Conservation (phyloP, 2,888 invertebrate species). For the Atherix ibis region DNA sequence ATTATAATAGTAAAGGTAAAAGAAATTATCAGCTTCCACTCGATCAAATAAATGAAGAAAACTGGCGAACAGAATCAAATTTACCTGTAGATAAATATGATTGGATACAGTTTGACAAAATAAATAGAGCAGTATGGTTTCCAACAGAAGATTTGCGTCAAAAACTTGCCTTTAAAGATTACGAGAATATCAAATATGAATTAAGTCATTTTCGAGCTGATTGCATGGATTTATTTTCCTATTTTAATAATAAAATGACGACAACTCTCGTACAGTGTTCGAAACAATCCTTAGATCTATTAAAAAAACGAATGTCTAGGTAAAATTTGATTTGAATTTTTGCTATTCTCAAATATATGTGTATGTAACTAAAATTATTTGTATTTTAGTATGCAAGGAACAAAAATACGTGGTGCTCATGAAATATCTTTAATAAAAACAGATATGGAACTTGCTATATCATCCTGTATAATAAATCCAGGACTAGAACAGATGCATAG, state of each 20-base stretch:
- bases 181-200: constrained; percentile 46
- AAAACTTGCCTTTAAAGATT: constrained; percentile 37
- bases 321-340: constrained; percentile 7
- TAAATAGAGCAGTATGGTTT: constrained; percentile 24
- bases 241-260: constrained; percentile 59
- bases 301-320: constrained; percentile 41
- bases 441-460: constrained; percentile 21
- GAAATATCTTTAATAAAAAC: constrained; percentile 19
- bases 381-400: neutral
- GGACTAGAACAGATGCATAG: constrained; percentile 23
- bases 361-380: neutral
- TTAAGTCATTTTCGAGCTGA: constrained; percentile 46
- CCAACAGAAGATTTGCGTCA: constrained; percentile 20
- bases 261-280: constrained; percentile 61
- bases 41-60: constrained; percentile 34
- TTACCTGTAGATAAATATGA: constrained; percentile 29
- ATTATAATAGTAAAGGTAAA: constrained; percentile 37
- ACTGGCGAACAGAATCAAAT: constrained; percentile 28
- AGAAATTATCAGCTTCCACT: constrained; percentile 43
- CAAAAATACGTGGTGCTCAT: neutral
- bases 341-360: neutral
- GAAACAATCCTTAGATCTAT: constrained; percentile 51
- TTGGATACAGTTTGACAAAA: constrained; percentile 29
- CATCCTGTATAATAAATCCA: constrained; percentile 19
- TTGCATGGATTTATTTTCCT: constrained; percentile 65